phyloP scores from a whole-genome alignment of 2,888 invertebrate genomes.

The Scaptomyza flava region DNA sequence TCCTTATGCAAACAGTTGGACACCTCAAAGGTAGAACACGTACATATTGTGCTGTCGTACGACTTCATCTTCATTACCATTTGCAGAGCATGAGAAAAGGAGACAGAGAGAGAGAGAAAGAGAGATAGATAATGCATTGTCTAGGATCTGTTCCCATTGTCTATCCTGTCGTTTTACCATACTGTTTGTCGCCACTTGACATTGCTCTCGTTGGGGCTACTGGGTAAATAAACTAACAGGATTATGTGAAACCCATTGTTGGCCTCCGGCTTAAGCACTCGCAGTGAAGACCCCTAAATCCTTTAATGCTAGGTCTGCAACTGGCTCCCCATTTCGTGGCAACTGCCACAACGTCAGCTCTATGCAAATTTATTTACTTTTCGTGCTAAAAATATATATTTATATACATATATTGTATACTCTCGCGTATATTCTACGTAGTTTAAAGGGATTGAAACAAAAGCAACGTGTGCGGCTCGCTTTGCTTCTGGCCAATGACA shows the following conservation, averaged over 20 bases:
- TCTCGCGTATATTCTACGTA: background rate
- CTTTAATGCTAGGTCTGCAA: slow-evolving; percentile 57
- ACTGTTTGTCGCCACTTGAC: slow-evolving; percentile 67
- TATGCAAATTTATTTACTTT: slow-evolving; percentile 75
- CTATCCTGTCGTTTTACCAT: slow-evolving; percentile 40
- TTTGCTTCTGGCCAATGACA: slow-evolving; percentile 31
- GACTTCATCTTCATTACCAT: slow-evolving; percentile 68
- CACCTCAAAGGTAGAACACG: slow-evolving; percentile 36
- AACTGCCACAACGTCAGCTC: slow-evolving; percentile 42
- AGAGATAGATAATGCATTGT: slow-evolving; percentile 40
- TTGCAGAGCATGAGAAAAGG: no score
- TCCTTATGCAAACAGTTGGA: slow-evolving; percentile 20
- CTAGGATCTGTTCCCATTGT: slow-evolving; percentile 47
- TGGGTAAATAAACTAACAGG: slow-evolving; percentile 73
- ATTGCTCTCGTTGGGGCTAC: slow-evolving; percentile 44
- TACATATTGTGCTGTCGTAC: slow-evolving; percentile 35
- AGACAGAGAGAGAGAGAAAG: background rate
- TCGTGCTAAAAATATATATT: slow-evolving; percentile 63
- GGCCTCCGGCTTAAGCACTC: slow-evolving; percentile 39
- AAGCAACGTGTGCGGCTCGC: slow-evolving; percentile 52
- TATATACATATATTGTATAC: background rate
- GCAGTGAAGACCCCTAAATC: slow-evolving; percentile 57
- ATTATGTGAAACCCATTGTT: slow-evolving; percentile 68
- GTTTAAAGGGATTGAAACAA: slow-evolving; percentile 46
- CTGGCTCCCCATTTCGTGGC: slow-evolving; percentile 15